Percentiles rank a stretch among this genome's conserved stretches.
Evolutionary conservation across 2,113 vertebrate species (phyloP).

Genomic region (Microcebus tavaratra): DNA sequence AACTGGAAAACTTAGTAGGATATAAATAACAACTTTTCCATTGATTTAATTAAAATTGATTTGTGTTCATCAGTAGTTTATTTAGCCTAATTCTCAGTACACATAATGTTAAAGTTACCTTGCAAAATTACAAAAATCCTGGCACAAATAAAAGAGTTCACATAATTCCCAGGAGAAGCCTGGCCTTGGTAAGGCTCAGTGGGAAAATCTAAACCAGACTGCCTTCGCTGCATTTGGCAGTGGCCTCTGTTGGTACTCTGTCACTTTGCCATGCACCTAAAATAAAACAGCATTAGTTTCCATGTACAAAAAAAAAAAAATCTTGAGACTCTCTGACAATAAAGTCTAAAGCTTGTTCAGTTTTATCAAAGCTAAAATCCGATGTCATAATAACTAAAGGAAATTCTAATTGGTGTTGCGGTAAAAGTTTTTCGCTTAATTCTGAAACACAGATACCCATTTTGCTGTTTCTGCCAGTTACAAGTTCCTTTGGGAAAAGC

Average conservation of each 20-base stretch:
- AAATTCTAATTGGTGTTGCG: neutral
- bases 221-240: neutral
- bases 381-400: neutral
- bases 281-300: slow-evolving; percentile 38
- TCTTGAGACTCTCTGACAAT: neutral
- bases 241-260: neutral
- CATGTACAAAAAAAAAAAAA: neutral
- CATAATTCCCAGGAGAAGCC: neutral
- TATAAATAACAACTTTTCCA: neutral
- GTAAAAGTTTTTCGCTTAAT: neutral
- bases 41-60: neutral
- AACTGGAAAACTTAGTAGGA: neutral
- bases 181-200: neutral
- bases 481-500: neutral
- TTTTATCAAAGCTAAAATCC: slow-evolving; percentile 28
- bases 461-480: neutral
- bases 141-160: neutral
- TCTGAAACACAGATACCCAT: neutral
- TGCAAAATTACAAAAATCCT: neutral
- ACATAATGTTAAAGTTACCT: neutral
- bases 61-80: neutral
- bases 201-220: slow-evolving; percentile 10
- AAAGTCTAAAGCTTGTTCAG: neutral
- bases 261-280: neutral
- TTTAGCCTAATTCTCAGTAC: neutral